Percentiles rank a stretch among this genome's conserved stretches.
Evolutionary conservation across 1,140 invertebrate genomes (phyloP).

Genomic region (Drosophila sp.): DNA sequence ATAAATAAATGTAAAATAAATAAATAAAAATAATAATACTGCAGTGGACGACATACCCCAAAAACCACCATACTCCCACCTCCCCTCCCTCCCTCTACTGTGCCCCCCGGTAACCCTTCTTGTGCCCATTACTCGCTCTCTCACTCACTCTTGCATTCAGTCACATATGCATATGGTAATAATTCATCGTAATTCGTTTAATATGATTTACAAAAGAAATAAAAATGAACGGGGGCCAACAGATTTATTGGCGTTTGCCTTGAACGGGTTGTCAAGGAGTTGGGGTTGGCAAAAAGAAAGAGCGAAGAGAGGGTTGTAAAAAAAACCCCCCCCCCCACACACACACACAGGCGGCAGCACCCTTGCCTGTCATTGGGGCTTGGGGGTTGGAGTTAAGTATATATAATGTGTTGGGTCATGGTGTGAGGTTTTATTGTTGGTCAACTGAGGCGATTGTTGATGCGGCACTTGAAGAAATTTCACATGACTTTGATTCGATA

Average conservation of each 20-base stretch:
- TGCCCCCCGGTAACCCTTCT: too few relatives aligned
- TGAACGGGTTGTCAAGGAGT: constrained; percentile 20
- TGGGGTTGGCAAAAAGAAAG: neutral
- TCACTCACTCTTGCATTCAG: neutral
- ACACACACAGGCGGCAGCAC: neutral
- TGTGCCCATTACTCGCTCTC: neutral
- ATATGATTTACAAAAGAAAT: constrained; percentile 76
- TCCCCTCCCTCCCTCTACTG: too few relatives aligned
- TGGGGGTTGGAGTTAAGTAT: constrained; percentile 23
- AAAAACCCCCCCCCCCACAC: too few relatives aligned
- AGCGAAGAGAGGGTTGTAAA: neutral
- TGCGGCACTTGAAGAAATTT: constrained; percentile 19
- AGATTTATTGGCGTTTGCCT: constrained; percentile 54
- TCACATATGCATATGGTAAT: constrained; percentile 54
- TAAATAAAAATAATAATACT: constrained; percentile 74
- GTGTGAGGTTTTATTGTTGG: constrained; percentile 41
- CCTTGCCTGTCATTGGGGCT: neutral
- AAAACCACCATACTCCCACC: neutral
- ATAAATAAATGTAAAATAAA: constrained; percentile 78
- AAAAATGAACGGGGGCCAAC: constrained; percentile 42
- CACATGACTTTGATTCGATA: neutral
- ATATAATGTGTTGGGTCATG: constrained; percentile 22
- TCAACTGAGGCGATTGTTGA: constrained; percentile 49
- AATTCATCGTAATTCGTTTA: constrained; percentile 75
- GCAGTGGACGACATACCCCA: constrained; percentile 49